Evolutionary conservation across 1,140 invertebrate species (phyloP).

Genomic region (Apis dorsata): DNA sequence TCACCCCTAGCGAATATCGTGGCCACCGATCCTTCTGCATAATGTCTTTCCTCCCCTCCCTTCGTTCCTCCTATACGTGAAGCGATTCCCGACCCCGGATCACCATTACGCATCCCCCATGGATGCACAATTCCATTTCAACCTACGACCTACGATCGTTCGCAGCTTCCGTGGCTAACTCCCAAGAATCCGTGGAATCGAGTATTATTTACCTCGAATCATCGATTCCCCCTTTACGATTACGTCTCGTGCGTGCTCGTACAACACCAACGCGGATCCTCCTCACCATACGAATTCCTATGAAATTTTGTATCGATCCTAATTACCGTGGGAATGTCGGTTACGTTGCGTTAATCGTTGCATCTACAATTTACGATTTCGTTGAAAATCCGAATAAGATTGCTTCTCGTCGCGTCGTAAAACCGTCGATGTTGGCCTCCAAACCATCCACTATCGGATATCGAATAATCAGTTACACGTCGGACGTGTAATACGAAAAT

Average conservation of each 20-base stretch:
- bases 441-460: neutral
- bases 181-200: neutral
- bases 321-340: too few species aligned
- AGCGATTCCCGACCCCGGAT: slow-evolving; percentile 18
- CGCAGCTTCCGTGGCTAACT: neutral
- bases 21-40: slow-evolving; percentile 48
- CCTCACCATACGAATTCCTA: too few species aligned
- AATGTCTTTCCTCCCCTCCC: slow-evolving; percentile 30
- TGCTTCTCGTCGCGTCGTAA: too few species aligned
- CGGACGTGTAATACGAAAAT: neutral
- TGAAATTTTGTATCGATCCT: too few species aligned
- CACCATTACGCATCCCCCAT: slow-evolving; percentile 18
- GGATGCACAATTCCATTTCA: slow-evolving; percentile 33
- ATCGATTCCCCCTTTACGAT: neutral
- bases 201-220: slow-evolving; percentile 1
- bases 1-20: slow-evolving; percentile 32
- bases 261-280: neutral
- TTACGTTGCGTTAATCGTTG: too few species aligned
- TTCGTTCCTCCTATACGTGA: neutral
- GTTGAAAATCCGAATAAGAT: too few species aligned
- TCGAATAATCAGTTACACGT: neutral
- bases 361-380: too few species aligned
- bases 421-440: too few species aligned
- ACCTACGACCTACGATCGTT: slow-evolving; percentile 23
- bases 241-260: neutral